Evolutionary conservation across 2,888 invertebrate species (phyloP), one percentile per base, ranked within the genome.

Genomic region (Dynastes tityus): DNA sequence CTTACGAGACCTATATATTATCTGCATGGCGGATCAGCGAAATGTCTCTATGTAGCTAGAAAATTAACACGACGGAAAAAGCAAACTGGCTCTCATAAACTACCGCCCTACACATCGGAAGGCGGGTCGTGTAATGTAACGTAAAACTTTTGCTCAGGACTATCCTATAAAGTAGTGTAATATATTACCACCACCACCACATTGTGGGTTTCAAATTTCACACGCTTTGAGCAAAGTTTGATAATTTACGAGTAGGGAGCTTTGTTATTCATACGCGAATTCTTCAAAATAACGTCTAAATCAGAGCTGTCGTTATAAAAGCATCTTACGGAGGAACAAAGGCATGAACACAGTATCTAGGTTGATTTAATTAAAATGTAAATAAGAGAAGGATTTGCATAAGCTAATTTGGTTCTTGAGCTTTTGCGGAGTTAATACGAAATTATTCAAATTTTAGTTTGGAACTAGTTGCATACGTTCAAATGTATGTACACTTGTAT

Each of bases 201-300:
- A 84, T 84, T 85, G 84, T 82, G 79, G 83, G 85, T 85, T 83
- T 87, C 86, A 85, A 85, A 85, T 87, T 87, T 87, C 86, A 87
- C 71, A 84, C 83, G 83, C 84, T 86, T 86, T 82, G 83, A 84
- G 85, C 84, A 85, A 86, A 85, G 84, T 85, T 86, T 84, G 83
- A 82, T 86, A 86, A 87, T 87, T 87, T 87, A 87, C 83, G 85
- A 84, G 82, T 16, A 37, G 84, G 85, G 83, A 83, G 85, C 80
- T 85, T 81, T 80, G 85, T 85, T 86, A 86, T 85, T 86, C 85
- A 84, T 85, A 84, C 84, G 83, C 84, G 82, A 84, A 85, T 84
- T 83, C 82, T 82, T 84, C 83, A 83, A 84, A 85, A 83, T 83
- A 83, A 83, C 82, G 79, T 81, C 82, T 85, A 84, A 84, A 85